phyloP scores from a whole-genome alignment of 2,888 invertebrate species.

The Polymixis lichenea region DNA sequence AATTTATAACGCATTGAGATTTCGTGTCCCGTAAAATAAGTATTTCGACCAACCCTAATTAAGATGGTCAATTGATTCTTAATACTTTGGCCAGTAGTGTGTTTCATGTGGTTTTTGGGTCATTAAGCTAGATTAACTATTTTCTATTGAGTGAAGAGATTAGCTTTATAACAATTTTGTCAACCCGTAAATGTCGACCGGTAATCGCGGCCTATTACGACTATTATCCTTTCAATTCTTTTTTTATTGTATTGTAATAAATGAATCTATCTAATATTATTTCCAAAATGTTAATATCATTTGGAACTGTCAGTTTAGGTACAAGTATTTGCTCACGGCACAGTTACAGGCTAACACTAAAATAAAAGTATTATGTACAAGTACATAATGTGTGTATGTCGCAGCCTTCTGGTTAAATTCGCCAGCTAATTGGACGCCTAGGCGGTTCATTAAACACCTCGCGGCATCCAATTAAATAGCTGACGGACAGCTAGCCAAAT shows the following conservation, averaged over 20 bases:
- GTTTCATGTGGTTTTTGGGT: conserved; percentile 5
- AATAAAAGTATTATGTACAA: too few species aligned
- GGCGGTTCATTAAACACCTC: too few species aligned
- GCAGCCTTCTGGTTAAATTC: too few species aligned
- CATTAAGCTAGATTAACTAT: conserved; percentile 18
- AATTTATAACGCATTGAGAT: conserved; percentile 41
- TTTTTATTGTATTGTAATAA: background rate
- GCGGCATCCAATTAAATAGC: too few species aligned
- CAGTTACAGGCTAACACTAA: too few species aligned
- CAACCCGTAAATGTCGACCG: conserved; percentile 22
- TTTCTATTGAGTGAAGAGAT: conserved; percentile 11
- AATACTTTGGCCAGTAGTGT: conserved; percentile 21
- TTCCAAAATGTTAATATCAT: background rate
- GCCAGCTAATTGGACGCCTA: too few species aligned
- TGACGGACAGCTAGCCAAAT: too few species aligned
- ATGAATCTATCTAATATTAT: background rate
- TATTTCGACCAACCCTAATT: conserved; percentile 52
- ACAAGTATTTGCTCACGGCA: background rate
- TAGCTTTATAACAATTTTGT: conserved; percentile 14
- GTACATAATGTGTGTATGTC: too few species aligned
- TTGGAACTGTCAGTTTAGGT: background rate
- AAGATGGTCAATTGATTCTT: conserved; percentile 54
- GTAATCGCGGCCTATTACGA: background rate
- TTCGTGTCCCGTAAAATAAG: conserved; percentile 53
- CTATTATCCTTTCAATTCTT: background rate